Evolutionary conservation across 2,113 vertebrate genomes (phyloP).

Genomic region (Arizona elegans): DNA sequence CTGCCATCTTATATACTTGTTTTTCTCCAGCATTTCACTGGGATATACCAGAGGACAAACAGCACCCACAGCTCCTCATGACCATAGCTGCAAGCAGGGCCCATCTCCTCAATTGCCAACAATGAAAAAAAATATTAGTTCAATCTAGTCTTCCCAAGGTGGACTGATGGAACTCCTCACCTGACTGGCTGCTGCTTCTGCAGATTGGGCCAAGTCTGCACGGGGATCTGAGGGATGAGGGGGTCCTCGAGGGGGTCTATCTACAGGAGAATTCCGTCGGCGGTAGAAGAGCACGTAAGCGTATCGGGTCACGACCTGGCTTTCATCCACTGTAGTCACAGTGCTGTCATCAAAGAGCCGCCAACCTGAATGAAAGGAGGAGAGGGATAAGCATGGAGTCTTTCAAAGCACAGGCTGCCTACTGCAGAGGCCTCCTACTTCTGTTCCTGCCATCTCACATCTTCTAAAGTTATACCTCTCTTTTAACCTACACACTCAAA

Average conservation of each 20-base stretch:
- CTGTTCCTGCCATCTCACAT: neutral
- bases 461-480: neutral
- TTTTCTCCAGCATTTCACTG: neutral
- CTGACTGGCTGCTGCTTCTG: constrained; percentile 87
- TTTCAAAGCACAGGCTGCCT: neutral
- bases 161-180: constrained; percentile 71
- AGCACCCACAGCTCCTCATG: neutral
- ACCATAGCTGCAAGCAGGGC: neutral
- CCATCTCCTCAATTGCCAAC: neutral
- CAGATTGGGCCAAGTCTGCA: constrained; percentile 63
- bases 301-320: constrained; percentile 94
- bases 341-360: constrained; percentile 97
- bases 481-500: neutral
- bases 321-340: constrained; percentile 95
- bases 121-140: neutral
- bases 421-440: neutral
- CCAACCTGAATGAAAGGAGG: constrained; percentile 79
- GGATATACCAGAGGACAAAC: neutral
- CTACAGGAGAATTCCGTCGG: constrained; percentile 93
- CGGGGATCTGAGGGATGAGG: constrained; percentile 67
- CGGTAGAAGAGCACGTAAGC: constrained; percentile 97
- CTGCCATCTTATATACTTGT: neutral
- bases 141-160: neutral
- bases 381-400: constrained; percentile 18
- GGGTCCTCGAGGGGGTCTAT: constrained; percentile 81